Evolutionary conservation across 2,113 vertebrate species (phyloP).

Genomic region (Cariama cristata): DNA sequence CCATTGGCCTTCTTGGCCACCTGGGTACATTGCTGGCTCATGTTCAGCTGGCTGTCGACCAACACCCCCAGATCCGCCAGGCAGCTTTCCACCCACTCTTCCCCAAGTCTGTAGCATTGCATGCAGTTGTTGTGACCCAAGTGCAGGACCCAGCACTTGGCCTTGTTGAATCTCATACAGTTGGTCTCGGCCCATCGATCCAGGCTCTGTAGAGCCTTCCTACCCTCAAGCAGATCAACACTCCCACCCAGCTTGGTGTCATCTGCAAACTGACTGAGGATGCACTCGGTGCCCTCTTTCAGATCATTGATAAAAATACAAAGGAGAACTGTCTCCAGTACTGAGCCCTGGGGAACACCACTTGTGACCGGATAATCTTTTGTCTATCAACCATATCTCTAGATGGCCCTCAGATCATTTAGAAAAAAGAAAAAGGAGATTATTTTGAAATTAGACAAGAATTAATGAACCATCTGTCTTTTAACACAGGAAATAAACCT

Average conservation of each 20-base stretch:
- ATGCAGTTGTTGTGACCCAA: background rate
- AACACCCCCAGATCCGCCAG: background rate
- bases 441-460: background rate
- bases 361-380: background rate
- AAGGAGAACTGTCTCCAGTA: background rate
- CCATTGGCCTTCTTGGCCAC: background rate
- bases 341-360: background rate
- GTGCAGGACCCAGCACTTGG: background rate
- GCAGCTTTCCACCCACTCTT: background rate
- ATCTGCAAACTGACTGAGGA: background rate
- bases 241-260: background rate
- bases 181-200: accelerated
- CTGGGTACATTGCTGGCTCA: too few relatives aligned
- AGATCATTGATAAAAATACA: background rate
- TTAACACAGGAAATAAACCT: background rate
- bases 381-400: background rate
- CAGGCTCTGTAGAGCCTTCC: background rate
- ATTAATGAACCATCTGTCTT: background rate
- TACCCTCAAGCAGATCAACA: too few relatives aligned
- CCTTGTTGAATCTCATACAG: background rate
- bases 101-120: too few relatives aligned
- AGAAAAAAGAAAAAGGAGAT: background rate
- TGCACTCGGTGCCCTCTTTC: accelerated
- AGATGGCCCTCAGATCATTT: background rate
- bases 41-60: accelerated